Evolutionary conservation across 1,140 invertebrate species (phyloP).

Genomic region (Drosophila neocordata): DNA sequence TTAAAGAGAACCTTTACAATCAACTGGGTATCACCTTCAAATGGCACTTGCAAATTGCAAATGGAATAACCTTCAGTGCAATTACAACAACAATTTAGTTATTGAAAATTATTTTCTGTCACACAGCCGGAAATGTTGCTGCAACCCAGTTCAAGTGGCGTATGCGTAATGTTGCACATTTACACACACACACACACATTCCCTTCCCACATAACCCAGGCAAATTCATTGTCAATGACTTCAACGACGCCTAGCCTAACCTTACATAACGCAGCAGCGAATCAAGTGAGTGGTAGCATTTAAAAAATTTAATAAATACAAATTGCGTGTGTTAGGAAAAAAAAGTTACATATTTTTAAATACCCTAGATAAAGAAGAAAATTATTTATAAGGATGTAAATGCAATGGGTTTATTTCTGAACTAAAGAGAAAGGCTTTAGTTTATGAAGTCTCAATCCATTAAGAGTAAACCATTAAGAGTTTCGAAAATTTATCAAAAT

Average conservation of each 20-base stretch:
- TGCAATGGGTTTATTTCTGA: no score
- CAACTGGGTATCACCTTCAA: slow-evolving; percentile 40
- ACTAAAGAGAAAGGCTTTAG: no score
- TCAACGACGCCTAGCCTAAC: slow-evolving; percentile 33
- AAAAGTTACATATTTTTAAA: neutral
- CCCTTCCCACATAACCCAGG: slow-evolving; percentile 1
- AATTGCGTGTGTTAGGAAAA: neutral
- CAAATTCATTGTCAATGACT: slow-evolving; percentile 60
- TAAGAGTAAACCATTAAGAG: no score
- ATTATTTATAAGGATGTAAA: no score
- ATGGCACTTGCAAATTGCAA: slow-evolving; percentile 26
- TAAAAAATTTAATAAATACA: neutral
- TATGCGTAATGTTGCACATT: slow-evolving; percentile 48
- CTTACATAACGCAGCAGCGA: slow-evolving; percentile 37
- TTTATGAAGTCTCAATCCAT: no score
- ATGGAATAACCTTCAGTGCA: slow-evolving; percentile 36
- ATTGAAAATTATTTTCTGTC: slow-evolving; percentile 44
- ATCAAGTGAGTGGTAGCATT: slow-evolving; percentile 35
- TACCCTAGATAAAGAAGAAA: no score
- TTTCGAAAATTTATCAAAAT: no score
- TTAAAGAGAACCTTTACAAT: slow-evolving; percentile 28
- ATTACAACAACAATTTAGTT: slow-evolving; percentile 28
- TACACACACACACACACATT: slow-evolving; percentile 18
- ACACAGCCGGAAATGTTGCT: slow-evolving; percentile 49
- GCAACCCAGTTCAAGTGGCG: slow-evolving; percentile 33